These are phyloP conservation scores for Semaprochilodus insignis DNA, from an alignment of 2,797 vertebrate genomes.

Conservation along the genomic window DNA sequence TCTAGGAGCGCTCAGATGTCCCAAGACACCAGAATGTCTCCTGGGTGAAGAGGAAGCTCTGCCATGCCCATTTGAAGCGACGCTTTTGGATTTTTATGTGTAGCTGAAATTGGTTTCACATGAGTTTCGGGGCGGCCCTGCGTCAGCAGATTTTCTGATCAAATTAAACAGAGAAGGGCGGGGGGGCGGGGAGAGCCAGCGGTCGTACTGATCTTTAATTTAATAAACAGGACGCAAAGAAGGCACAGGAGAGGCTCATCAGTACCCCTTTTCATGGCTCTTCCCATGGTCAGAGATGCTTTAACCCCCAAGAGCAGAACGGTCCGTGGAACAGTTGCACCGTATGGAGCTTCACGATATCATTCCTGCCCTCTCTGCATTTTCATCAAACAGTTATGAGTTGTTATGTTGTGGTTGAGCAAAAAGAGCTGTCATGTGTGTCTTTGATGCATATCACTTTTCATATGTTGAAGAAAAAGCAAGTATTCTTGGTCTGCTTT, in stretches of 20 bases:
- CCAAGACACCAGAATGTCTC: constrained; percentile 4
- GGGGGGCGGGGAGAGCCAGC: constrained; percentile 57
- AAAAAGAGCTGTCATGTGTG: constrained; percentile 29
- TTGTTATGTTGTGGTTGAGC: constrained; percentile 28
- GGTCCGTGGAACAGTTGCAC: background rate
- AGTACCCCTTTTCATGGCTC: constrained; percentile 51
- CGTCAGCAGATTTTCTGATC: constrained; percentile 90
- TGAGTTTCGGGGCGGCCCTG: constrained; percentile 82
- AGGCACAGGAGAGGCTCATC: constrained; percentile 61
- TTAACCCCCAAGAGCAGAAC: constrained; percentile 45
- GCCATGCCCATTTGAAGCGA: constrained; percentile 59
- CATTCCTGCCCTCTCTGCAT: background rate
- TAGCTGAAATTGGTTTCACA: constrained; percentile 90
- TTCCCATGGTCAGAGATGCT: constrained; percentile 50
- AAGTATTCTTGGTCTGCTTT: background rate
- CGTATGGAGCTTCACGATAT: constrained; percentile 1
- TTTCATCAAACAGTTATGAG: constrained; percentile 12
- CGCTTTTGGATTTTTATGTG: constrained; percentile 65
- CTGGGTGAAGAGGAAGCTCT: constrained; percentile 54
- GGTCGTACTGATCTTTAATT: constrained; percentile 86
- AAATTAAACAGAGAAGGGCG: constrained; percentile 79
- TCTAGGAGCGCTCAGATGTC: constrained; percentile 18
- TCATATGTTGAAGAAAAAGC: constrained; percentile 5
- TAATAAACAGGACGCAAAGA: constrained; percentile 78
- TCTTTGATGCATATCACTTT: constrained; percentile 17